Evolutionary conservation across 1,140 invertebrate genomes (phyloP).

Genomic region (Spodoptera frugiperda): DNA sequence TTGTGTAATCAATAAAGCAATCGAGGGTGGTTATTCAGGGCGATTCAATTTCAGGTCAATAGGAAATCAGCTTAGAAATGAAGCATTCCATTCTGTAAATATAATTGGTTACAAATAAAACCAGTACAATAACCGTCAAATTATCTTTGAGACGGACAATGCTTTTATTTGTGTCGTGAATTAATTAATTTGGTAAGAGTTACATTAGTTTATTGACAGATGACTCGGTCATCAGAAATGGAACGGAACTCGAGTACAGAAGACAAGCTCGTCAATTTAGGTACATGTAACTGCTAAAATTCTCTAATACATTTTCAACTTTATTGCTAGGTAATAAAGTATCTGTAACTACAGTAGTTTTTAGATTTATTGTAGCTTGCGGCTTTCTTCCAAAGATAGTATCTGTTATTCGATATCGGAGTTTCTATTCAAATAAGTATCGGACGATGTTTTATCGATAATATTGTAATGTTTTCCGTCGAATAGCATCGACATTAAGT

Average conservation of each 20-base stretch:
- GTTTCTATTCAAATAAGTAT: constrained; percentile 14
- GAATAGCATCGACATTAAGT: not conserved
- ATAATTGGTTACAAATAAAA: not conserved
- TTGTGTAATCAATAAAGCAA: constrained; percentile 26
- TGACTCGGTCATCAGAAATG: no score
- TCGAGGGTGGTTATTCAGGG: not conserved
- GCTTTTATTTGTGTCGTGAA: no score
- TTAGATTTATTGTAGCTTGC: constrained; percentile 5
- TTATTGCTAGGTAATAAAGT: no score
- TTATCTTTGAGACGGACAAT: no score
- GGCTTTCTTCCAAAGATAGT: constrained; percentile 7
- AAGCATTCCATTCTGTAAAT: not conserved
- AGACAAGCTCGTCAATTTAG: no score
- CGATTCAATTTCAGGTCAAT: constrained; percentile 18
- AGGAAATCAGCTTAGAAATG: not conserved
- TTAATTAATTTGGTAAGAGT: no score
- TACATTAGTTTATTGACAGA: no score
- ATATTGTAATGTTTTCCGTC: not conserved
- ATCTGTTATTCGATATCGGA: constrained; percentile 7
- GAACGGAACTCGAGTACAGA: no score
- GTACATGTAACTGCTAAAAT: no score
- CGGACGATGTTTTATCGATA: not conserved
- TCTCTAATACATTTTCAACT: no score
- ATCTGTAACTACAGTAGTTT: no score
- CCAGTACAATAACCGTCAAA: not conserved